These are phyloP conservation scores for Ericerus pela DNA, from an alignment of 1,140 invertebrate genomes.

Conservation along the genomic window DNA sequence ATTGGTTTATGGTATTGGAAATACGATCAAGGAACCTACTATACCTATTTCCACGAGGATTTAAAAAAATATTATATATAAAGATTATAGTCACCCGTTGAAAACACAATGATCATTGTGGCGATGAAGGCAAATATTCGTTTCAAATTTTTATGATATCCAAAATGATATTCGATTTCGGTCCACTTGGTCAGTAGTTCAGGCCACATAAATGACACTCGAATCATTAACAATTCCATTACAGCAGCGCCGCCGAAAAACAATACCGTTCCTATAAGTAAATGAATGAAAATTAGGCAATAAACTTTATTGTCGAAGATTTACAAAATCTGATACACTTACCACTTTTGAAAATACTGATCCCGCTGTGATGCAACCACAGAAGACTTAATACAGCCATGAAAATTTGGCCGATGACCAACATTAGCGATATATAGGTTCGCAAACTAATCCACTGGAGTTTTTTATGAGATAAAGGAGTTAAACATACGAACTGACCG, in stretches of 20 bases:
- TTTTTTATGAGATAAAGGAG: background rate
- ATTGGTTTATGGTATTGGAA: too few species aligned
- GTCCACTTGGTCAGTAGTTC: slow-evolving; percentile 14
- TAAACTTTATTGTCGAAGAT: too few species aligned
- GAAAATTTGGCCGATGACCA: background rate
- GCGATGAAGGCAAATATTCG: slow-evolving; percentile 16
- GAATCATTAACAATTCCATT: slow-evolving; percentile 27
- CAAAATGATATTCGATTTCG: slow-evolving; percentile 17
- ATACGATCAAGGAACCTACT: too few species aligned
- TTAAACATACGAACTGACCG: background rate
- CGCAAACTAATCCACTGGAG: background rate
- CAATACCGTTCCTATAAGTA: slow-evolving; percentile 18
- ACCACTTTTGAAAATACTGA: background rate
- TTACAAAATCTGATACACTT: too few species aligned
- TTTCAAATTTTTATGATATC: slow-evolving; percentile 17
- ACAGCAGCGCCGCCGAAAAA: slow-evolving; percentile 20
- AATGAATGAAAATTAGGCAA: too few species aligned
- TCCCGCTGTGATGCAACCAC: background rate
- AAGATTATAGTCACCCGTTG: slow-evolving; percentile 19
- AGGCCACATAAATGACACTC: slow-evolving; percentile 30
- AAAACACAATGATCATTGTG: slow-evolving; percentile 12
- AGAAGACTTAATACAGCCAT: background rate
- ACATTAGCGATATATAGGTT: background rate
- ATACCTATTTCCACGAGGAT: too few species aligned
- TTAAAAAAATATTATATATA: too few species aligned